Percentiles rank a stretch among this genome's conserved stretches.
Evolutionary conservation across 1,140 invertebrate species (phyloP).

Genomic region (Ylistrum balloti): DNA sequence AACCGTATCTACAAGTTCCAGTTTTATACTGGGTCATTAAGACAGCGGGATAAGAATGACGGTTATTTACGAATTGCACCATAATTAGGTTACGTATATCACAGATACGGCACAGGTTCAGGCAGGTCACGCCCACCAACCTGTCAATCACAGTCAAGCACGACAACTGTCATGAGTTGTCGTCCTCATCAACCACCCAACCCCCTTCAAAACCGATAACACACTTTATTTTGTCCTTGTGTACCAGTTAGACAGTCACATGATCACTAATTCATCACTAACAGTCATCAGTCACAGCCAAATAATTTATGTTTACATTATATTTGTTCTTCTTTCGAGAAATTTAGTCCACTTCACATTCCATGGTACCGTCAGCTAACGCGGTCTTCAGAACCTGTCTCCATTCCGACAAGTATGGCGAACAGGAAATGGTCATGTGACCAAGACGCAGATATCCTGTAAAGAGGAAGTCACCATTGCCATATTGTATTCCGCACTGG

Average conservation of each 20-base stretch:
- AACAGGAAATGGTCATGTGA: neutral
- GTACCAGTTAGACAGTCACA: neutral
- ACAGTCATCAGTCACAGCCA: neutral
- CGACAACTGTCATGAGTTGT: neutral
- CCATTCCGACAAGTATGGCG: slow-evolving; percentile 28
- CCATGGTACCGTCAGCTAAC: slow-evolving; percentile 1
- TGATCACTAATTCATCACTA: too few relatives aligned
- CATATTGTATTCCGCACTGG: neutral
- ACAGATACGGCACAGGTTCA: slow-evolving; percentile 1
- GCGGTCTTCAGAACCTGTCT: neutral
- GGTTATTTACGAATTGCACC: slow-evolving; percentile 4
- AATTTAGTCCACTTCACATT: neutral
- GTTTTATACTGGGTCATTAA: too few relatives aligned
- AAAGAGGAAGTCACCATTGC: neutral
- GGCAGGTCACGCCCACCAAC: neutral
- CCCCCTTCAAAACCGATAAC: neutral
- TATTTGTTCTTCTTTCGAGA: neutral
- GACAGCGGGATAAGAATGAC: neutral
- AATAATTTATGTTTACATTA: neutral
- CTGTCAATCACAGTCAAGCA: slow-evolving; percentile 37
- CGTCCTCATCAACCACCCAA: neutral
- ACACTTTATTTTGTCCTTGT: neutral
- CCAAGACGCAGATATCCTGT: neutral
- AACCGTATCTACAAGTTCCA: too few relatives aligned
- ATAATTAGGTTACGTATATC: slow-evolving; percentile 15